Conservation (phyloP, 2,797 vertebrate genomes). For the Holocentrus rufus region DNA sequence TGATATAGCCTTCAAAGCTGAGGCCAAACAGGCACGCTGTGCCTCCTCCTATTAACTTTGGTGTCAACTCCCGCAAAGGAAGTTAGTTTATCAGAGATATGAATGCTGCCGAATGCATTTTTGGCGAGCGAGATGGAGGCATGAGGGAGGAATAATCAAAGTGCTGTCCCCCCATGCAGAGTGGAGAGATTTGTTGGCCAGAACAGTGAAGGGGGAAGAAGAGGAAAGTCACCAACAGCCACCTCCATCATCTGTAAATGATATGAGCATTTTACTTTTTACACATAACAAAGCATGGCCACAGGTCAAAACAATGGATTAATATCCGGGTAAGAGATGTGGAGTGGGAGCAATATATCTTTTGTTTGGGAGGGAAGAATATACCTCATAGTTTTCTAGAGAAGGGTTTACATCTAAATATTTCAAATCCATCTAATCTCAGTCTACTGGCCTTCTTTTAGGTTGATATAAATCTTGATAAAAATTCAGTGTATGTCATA, state of each 20-base stretch:
- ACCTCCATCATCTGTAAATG: neutral
- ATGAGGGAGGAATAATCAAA: neutral
- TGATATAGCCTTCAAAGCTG: too few species aligned
- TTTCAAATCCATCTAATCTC: neutral
- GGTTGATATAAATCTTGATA: too few species aligned
- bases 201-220: too few species aligned
- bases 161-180: neutral
- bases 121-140: neutral
- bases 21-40: slow-evolving; percentile 1
- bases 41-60: neutral
- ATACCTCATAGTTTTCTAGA: too few species aligned
- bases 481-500: too few species aligned
- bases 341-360: neutral
- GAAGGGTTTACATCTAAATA: too few species aligned
- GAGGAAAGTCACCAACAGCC: too few species aligned
- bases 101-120: neutral
- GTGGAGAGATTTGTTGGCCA: neutral
- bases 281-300: neutral
- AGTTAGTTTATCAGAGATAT: slow-evolving; percentile 7
- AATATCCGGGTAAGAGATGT: neutral
- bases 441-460: too few species aligned
- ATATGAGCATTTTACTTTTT: neutral
- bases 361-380: neutral
- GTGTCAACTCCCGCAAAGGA: neutral
- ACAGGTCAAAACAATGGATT: neutral